These are phyloP conservation scores for Mythimna ferrago DNA, from an alignment of 2,888 invertebrate genomes.

Conservation along the genomic window DNA sequence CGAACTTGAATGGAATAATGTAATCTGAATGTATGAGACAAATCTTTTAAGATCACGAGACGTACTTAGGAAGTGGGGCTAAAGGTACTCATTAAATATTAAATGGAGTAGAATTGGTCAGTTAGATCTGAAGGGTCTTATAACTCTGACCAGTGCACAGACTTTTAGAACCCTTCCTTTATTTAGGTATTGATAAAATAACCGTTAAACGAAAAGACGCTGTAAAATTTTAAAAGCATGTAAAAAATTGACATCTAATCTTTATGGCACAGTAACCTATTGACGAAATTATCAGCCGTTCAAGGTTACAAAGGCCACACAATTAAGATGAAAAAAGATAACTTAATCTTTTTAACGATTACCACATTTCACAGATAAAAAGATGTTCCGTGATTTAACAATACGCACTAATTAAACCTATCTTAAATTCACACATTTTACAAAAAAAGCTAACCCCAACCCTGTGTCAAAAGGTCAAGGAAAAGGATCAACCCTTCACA, in stretches of 20 bases:
- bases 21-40: conserved; percentile 55
- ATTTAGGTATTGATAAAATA: conserved; percentile 11
- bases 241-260: not conserved
- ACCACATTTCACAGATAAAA: conserved; percentile 45
- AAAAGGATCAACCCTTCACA: conserved; percentile 82
- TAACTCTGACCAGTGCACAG: conserved; percentile 11
- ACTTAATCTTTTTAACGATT: conserved; percentile 25
- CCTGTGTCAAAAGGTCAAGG: conserved; percentile 82
- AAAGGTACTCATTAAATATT: conserved; percentile 28
- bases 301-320: conserved; percentile 38
- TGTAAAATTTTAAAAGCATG: not conserved
- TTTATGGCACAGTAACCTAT: conserved; percentile 24
- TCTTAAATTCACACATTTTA: conserved; percentile 76
- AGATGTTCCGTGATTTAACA: conserved; percentile 65
- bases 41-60: conserved; percentile 50
- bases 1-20: conserved; percentile 55
- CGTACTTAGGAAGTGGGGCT: conserved; percentile 17
- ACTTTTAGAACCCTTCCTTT: not conserved
- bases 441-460: conserved; percentile 75
- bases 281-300: conserved; percentile 21
- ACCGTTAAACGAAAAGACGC: conserved; percentile 10
- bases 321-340: conserved; percentile 33
- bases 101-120: conserved; percentile 34
- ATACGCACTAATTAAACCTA: conserved; percentile 77
- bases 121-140: conserved; percentile 18